phyloP scores from a whole-genome alignment of 30 jellyfish, hydroid and myxozoan genomes.

The Aurelia sp. region DNA sequence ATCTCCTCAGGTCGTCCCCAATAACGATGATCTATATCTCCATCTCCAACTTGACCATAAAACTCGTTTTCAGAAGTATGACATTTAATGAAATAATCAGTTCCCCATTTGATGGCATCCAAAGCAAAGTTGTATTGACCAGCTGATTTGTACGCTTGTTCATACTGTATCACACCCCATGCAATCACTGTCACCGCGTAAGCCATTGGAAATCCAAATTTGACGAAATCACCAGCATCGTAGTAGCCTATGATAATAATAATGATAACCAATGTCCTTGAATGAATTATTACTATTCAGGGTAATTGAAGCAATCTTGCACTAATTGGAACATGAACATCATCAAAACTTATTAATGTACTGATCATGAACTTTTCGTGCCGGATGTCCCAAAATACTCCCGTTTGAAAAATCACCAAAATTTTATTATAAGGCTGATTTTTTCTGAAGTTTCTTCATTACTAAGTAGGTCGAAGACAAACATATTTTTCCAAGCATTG shows the following conservation, averaged over 20 bases:
- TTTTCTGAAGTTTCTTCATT: too few relatives aligned
- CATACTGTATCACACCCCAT: constrained; percentile 82
- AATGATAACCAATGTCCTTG: too few relatives aligned
- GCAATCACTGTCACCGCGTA: constrained; percentile 72
- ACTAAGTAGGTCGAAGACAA: too few relatives aligned
- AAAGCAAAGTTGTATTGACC: constrained; percentile 68
- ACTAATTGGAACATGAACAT: too few relatives aligned
- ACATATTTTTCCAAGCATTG: too few relatives aligned
- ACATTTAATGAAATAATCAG: constrained; percentile 84
- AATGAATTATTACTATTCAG: too few relatives aligned
- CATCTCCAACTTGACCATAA: constrained; percentile 83
- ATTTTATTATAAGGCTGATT: too few relatives aligned
- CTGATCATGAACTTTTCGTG: too few relatives aligned
- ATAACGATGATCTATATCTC: constrained; percentile 65
- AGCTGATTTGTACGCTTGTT: constrained; percentile 69
- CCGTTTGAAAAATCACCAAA: too few relatives aligned
- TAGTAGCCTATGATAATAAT: constrained; percentile 50
- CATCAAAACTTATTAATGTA: too few relatives aligned
- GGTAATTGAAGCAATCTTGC: too few relatives aligned
- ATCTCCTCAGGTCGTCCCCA: constrained; percentile 89
- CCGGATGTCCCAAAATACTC: too few relatives aligned
- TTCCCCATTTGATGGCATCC: constrained; percentile 88
- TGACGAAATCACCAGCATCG: constrained; percentile 92
- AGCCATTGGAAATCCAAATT: constrained; percentile 86
- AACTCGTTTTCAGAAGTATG: constrained; percentile 75